Conservation (phyloP, 2,797 vertebrate species). For the Lateolabrax maculatus region DNA sequence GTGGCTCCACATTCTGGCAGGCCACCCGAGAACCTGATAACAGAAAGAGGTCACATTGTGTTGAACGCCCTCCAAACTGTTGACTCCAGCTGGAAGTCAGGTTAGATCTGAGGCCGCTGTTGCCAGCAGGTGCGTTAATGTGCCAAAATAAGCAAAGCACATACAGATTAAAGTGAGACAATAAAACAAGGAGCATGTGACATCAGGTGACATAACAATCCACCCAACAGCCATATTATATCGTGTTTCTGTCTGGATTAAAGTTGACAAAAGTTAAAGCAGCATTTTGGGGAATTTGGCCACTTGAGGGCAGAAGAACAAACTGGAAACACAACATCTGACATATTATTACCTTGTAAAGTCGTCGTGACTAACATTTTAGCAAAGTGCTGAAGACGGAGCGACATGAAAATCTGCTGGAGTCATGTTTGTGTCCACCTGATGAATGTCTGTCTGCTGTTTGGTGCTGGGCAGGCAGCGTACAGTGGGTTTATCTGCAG, state of each 20-base stretch:
- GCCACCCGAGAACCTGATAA: slow-evolving; percentile 26
- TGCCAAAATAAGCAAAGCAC: slow-evolving; percentile 6
- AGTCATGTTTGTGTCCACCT: too few species aligned
- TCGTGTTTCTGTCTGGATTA: not conserved
- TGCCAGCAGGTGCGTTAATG: slow-evolving; percentile 30
- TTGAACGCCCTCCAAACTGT: slow-evolving; percentile 35
- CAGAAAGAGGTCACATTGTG: slow-evolving; percentile 24
- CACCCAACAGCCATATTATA: not conserved
- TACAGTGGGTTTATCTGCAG: not conserved
- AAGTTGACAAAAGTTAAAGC: not conserved
- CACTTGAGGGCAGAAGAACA: not conserved
- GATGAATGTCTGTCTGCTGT: not conserved
- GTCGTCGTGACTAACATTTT: not conserved
- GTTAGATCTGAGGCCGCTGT: not conserved
- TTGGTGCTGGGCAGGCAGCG: not conserved
- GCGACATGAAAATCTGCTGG: too few species aligned
- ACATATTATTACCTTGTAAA: not conserved
- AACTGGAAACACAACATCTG: not conserved
- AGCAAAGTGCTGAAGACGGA: not conserved
- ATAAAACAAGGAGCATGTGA: not conserved
- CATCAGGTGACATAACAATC: not conserved
- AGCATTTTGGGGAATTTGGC: not conserved
- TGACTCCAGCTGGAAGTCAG: not conserved
- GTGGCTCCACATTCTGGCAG: slow-evolving; percentile 32
- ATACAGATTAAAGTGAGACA: not conserved